These are phyloP conservation scores for Scrobipalpa costella DNA, from an alignment of 2,888 invertebrate genomes.

Conservation along the genomic window DNA sequence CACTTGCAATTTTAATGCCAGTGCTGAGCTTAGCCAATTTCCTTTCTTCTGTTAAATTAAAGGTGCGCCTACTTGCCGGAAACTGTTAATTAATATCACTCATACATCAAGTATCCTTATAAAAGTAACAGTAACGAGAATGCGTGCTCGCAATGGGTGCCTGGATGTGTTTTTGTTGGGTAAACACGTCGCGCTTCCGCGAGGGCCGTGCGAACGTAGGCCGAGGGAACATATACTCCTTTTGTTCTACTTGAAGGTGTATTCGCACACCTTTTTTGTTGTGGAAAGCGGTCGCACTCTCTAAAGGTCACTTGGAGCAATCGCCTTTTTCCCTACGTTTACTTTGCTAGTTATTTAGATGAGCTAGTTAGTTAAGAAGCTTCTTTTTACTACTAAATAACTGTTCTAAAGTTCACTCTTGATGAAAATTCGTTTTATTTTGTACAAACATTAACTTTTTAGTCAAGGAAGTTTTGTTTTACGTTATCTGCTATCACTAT, in stretches of 20 bases:
- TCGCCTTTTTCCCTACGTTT: neutral
- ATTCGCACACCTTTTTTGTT: conserved; percentile 38
- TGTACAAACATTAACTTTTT: neutral
- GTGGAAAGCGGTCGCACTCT: conserved; percentile 13
- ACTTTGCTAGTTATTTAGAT: neutral
- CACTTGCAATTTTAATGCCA: conserved; percentile 1
- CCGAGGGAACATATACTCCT: conserved; percentile 65
- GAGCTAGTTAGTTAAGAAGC: neutral
- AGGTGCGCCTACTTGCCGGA: neutral
- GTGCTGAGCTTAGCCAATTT: neutral
- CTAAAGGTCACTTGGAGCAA: conserved; percentile 22
- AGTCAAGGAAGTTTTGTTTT: too few species aligned
- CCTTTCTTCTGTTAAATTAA: conserved; percentile 5
- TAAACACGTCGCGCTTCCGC: conserved; percentile 66
- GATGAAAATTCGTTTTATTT: neutral
- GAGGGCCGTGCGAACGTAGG: conserved; percentile 72
- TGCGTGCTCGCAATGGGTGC: conserved; percentile 54
- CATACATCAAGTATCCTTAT: conserved; percentile 41
- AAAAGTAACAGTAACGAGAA: conserved; percentile 33
- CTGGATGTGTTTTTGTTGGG: conserved; percentile 65
- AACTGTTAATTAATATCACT: conserved; percentile 15
- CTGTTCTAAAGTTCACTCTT: neutral
- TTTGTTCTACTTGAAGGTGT: conserved; percentile 59
- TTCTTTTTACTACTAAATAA: neutral
- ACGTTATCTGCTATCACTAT: too few species aligned